Evolutionary conservation across 2,888 invertebrate genomes (phyloP), one percentile per base, ranked within the genome.

Genomic region (Stegana nigrithorax): DNA sequence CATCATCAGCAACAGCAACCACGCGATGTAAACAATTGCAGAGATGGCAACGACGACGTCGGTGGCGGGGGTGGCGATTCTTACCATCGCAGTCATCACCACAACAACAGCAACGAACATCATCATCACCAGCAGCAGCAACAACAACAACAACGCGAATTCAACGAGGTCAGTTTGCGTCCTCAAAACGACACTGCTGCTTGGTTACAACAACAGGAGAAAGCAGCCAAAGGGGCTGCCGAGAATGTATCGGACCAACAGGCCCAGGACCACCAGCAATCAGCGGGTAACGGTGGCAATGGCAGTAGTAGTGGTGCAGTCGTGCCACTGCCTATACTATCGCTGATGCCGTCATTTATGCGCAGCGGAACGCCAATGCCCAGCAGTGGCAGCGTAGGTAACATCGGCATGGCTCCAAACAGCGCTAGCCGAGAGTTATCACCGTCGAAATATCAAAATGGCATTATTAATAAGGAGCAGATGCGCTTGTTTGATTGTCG

Each of bases 301-400:
- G 62, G 56, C n/a, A 36, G 27, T 21, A 42, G 39, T 60, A 60
- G 59, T 21, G 73, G 75, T 12, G 68, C 78, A 23, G 72, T 89
- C 67, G 88, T 90, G 72, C 89, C 89, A 67, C 89, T 90, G 81
- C 92, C 91, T 79, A 91, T 89, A 86, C 89, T 90, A 78, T 90
- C 91, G 75, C 89, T 93, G 74, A 89, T 93, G 88, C 93, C 93
- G 77, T 89, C 91, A 78, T 93, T 94, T 87, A 92, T 93, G 85
- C 83, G 83, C 66, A 84, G 85, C 53, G 78, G 81, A 29, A 82
- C 81, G 14, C 80, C 82, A 19, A 12, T 78, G 63, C 79, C 81
- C 21, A 51, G 69, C 17, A 68, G 73, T 51, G 63, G 71, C 60
- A 57, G 53, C 12, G 65, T 63, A 14, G 63, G 63, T 23, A 72